Evolutionary conservation across 1,140 invertebrate genomes (phyloP), one percentile per base, ranked within the genome.

Genomic region (Trinorchestia longiramus): DNA sequence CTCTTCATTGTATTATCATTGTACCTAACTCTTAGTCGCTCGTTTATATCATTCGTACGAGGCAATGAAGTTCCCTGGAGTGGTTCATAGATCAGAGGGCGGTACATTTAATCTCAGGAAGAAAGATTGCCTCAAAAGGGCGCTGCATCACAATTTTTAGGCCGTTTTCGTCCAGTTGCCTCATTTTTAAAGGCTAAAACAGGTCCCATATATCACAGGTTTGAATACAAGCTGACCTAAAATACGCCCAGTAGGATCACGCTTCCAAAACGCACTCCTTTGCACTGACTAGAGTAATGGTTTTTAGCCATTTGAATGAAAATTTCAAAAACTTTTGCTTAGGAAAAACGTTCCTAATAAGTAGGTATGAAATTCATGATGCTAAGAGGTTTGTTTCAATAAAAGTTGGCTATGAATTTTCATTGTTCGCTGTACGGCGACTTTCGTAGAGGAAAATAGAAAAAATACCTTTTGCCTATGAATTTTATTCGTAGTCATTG

Each of bases 101-200:
- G 88, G 43, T 90, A 90, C 43, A 43, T 90, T 90, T 90, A 90
- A 43, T 90, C 43, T 43, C 88, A 28, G 88, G 43, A 42, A 90
- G 88, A 90, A 90, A 90, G 88, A 90, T 42, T 90, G 88, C 88
- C 43, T 41, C 88, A 41, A 43, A 90, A 42, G 88, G 88, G 88
- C 8, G 41, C 88, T 43, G 88, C 88, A 41, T 90, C 43, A 90
- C 88, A 90, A 90, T 90, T 90, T 90, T 41, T 8, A 90, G 88
- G 88, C 43, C 4, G 8, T 90, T 90, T 90, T 90, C 15, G 88
- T 77, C 62, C 36, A 77, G 62, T 28, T 42, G n/a, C 88, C 41
- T 90, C 88, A 43, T 90, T 90, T 36, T 90, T 90, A 43, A 90
- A 41, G 36, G 28, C n/a, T 41, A 42, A 90, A 90, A 90, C 88